Percentiles rank a stretch among this genome's conserved stretches.
Conservation (phyloP, 2,888 invertebrate species). For the Caradrina kadenii region DNA sequence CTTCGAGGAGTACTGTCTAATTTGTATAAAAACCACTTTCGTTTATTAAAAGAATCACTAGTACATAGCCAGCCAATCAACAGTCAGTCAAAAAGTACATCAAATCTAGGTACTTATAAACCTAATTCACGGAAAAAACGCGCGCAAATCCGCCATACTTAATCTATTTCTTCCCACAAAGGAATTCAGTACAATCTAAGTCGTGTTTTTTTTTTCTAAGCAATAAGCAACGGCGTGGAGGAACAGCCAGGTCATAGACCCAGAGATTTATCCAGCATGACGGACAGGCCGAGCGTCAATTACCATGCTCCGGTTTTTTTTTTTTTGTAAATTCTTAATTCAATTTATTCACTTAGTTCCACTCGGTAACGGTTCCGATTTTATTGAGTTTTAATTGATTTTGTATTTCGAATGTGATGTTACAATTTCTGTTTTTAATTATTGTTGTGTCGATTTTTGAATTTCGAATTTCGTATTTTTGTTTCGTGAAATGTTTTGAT, state of each 20-base stretch:
- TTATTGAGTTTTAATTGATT: conserved; percentile 57
- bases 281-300: conserved; percentile 55
- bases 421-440: not conserved
- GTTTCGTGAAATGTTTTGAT: conserved; percentile 33
- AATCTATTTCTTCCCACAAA: conserved; percentile 21
- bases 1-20: not conserved
- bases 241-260: conserved; percentile 60
- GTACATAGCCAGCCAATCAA: conserved; percentile 6
- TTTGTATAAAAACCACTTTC: conserved; percentile 6
- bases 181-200: conserved; percentile 52
- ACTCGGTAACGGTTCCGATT: conserved; percentile 57
- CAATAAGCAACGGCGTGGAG: conserved; percentile 47
- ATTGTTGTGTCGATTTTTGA: not conserved
- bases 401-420: conserved; percentile 36
- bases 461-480: no score
- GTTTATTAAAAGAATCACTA: conserved; percentile 28
- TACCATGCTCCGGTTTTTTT: conserved; percentile 64
- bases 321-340: conserved; percentile 43
- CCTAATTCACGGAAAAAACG: not conserved
- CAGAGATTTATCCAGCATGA: conserved; percentile 58
- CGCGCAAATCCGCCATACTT: conserved; percentile 2
- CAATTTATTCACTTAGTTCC: conserved; percentile 63
- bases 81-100: conserved; percentile 7
- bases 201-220: conserved; percentile 55
- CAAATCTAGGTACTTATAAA: not conserved